Conservation (phyloP, 2,888 invertebrate genomes). For the Chironomus riparius region DNA sequence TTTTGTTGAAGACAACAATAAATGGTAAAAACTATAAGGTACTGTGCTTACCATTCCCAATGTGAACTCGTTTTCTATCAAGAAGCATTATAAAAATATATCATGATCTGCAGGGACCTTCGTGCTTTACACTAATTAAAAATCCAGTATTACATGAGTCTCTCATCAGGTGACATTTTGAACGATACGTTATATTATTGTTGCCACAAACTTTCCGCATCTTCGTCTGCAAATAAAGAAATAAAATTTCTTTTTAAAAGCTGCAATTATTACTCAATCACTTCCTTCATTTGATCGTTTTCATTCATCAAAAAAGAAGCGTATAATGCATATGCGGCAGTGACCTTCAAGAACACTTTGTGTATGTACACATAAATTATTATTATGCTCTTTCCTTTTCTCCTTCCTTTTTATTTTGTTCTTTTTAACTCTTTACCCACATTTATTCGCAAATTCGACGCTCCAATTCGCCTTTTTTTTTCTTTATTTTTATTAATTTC, state of each 20-base stretch:
- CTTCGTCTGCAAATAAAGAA: slow-evolving; percentile 32
- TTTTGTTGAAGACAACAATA: too few relatives aligned
- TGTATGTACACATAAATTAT: slow-evolving; percentile 9
- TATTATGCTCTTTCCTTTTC: not conserved
- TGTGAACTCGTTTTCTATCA: slow-evolving; percentile 32
- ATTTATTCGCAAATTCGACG: not conserved
- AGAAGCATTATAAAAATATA: slow-evolving; percentile 12
- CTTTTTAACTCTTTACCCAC: not conserved
- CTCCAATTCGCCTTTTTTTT: not conserved
- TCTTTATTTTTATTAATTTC: slow-evolving; percentile 7
- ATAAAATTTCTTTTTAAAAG: slow-evolving; percentile 25
- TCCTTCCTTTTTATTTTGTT: not conserved
- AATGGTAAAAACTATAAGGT: too few relatives aligned
- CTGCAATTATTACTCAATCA: too few relatives aligned
- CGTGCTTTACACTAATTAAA: slow-evolving; percentile 59
- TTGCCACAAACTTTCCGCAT: slow-evolving; percentile 53
- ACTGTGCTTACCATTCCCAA: not conserved
- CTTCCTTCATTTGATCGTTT: not conserved
- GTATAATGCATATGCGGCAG: not conserved
- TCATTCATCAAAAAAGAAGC: slow-evolving; percentile 10
- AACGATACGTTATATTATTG: slow-evolving; percentile 64
- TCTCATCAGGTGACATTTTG: slow-evolving; percentile 70
- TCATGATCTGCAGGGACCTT: slow-evolving; percentile 48
- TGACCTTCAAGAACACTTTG: slow-evolving; percentile 22
- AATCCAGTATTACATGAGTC: slow-evolving; percentile 65